Percentiles rank a stretch among this genome's conserved stretches.
These are phyloP conservation scores for Rattus norvegicus DNA, from an alignment of 2,113 vertebrate genomes.

Conservation along the genomic window DNA sequence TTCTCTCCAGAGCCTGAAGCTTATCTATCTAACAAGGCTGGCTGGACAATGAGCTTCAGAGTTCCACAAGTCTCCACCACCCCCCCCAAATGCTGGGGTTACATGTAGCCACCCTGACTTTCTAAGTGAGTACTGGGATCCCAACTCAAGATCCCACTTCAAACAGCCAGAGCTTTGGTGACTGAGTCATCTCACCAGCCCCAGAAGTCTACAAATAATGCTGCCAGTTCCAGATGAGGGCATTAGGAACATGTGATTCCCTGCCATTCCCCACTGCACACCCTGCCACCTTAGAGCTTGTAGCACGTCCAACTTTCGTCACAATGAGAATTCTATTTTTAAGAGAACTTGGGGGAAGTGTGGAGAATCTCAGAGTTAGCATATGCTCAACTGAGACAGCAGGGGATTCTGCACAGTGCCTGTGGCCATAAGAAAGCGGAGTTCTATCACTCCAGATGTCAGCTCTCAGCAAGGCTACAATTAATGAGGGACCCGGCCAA, in stretches of 20 bases:
- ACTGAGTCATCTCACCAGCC: neutral
- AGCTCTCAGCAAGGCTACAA: neutral
- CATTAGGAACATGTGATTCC: neutral
- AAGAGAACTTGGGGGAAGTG: slow-evolving; percentile 37
- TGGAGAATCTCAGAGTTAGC: neutral
- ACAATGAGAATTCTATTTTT: slow-evolving; percentile 31
- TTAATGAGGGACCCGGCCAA: neutral
- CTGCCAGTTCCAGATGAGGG: neutral
- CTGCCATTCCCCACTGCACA: neutral
- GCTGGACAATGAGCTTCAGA: neutral
- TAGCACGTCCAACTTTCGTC: neutral
- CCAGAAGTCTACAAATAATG: neutral
- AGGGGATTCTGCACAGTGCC: neutral
- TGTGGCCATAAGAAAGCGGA: slow-evolving; percentile 14
- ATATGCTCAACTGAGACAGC: slow-evolving; percentile 25
- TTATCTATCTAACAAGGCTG: neutral
- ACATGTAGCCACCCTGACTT: no score
- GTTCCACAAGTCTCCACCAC: neutral
- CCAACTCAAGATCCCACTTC: neutral
- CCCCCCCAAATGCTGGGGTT: neutral
- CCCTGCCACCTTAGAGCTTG: neutral
- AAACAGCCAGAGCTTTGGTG: neutral
- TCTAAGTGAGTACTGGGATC: neutral
- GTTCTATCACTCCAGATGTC: neutral
- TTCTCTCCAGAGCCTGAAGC: neutral